These are phyloP conservation scores for Oxystoma pomonae DNA, from an alignment of 2,888 invertebrate species.

Conservation along the genomic window DNA sequence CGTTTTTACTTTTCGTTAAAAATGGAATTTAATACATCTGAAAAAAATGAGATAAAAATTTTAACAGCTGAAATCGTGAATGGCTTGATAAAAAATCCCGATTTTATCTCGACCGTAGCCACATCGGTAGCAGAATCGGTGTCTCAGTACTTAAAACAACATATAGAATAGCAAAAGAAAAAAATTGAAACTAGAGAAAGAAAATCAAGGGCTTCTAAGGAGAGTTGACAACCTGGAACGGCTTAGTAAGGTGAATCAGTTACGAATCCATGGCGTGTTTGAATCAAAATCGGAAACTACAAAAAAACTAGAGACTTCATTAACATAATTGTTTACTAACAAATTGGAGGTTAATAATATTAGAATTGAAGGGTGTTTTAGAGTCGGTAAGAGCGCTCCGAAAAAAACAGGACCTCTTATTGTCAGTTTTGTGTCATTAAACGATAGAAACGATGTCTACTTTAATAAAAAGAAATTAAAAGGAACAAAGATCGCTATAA, in stretches of 20 bases:
- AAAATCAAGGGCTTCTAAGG: no score
- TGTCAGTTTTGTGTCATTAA: neutral
- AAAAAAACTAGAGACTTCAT: neutral
- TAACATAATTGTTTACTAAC: neutral
- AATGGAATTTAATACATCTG: no score
- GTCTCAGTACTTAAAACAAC: no score
- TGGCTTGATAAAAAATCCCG: neutral
- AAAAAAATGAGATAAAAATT: neutral
- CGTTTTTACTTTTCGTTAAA: no score
- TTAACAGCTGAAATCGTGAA: neutral
- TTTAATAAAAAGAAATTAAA: conserved; percentile 1
- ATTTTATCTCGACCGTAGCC: neutral
- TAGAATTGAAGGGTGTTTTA: no score
- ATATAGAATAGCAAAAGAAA: no score
- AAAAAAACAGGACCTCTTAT: neutral
- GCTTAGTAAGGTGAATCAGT: no score
- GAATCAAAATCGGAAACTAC: neutral
- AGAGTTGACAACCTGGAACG: no score
- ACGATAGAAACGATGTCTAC: neutral
- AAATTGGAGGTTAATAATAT: no score
- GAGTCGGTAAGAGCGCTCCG: neutral
- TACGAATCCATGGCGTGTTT: neutral
- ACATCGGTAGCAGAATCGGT: neutral
- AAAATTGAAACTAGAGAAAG: no score
- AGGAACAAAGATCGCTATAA: neutral